Evolutionary conservation across 1,140 invertebrate species (phyloP), one percentile per base, ranked within the genome.

Genomic region (Megathymus violae): DNA sequence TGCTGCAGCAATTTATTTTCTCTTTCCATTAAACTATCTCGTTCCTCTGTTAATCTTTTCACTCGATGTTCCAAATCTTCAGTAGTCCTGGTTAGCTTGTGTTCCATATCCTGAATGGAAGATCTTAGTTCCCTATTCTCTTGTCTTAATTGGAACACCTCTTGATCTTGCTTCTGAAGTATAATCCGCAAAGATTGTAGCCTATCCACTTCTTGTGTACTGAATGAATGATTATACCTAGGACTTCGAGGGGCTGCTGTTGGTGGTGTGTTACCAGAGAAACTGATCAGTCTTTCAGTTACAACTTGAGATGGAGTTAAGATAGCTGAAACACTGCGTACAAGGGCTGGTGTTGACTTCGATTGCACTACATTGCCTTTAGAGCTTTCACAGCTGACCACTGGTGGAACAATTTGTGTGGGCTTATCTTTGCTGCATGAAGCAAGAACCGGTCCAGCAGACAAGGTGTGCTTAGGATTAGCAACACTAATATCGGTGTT

Each of bases 281-380:
- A 69, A 51, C 71, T 87, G 10, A 89, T 83, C 3, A 90, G 67
- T 61, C 81, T 80, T 7, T 91, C 88, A 58, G 83, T 88, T 14
- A 75, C 74, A 17, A 88, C 85, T 63, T 82, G 76, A 13, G 77
- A 78, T 10, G 88, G 82, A 4, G 88, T 76, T 13, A 91, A 64
- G 16, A 91, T 91, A 11, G 85, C 86, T 52, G 88, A 90, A 13
- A 84, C 77, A 78, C 86, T 90, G 0, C 85, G 74, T 11, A 87
- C 70, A 16, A 90, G 69, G 0, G 65, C 71, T 22, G 82, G 80
- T n/a, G 74, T 79, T 31, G 80, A 44, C 47, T 70, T 72, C 13
- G 58, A 54, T 22, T 68, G 69, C 13, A 40, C 51, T 7, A 38
- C 19, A 61, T 31, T 68, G 14, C 34, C 6, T 61, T 85, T 85